These are phyloP conservation scores for Alcedo atthis DNA, from an alignment of 2,797 vertebrate genomes.

Conservation along the genomic window DNA sequence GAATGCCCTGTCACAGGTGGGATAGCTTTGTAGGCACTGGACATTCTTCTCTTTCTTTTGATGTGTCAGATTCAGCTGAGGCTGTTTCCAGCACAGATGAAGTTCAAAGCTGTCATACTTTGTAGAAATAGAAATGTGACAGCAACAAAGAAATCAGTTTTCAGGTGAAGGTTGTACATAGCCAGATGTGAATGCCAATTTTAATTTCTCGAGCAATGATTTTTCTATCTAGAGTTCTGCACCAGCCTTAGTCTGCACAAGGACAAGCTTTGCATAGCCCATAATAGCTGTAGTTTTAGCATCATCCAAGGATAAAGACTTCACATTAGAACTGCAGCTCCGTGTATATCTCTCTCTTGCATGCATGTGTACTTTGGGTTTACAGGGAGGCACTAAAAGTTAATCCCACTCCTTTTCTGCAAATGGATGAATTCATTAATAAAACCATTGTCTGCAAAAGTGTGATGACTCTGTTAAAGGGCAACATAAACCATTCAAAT, in stretches of 20 bases:
- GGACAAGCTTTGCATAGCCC: neutral
- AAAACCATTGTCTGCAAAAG: neutral
- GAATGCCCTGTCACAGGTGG: neutral
- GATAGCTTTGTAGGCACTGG: too few relatives aligned
- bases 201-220: neutral
- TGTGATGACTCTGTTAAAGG: neutral
- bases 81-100: neutral
- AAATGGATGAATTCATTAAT: neutral
- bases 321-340: neutral
- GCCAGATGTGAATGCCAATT: neutral
- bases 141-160: neutral
- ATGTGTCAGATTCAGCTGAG: neutral
- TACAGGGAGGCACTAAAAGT: neutral
- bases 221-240: neutral
- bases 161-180: neutral
- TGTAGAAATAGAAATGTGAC: neutral
- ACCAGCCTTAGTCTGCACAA: neutral
- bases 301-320: neutral
- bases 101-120: neutral
- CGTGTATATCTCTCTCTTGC: neutral
- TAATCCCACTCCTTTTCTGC: neutral
- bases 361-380: neutral
- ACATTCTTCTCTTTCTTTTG: neutral
- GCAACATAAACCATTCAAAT: neutral
- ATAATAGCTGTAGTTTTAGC: neutral